Evolutionary conservation across 2,888 invertebrate genomes (phyloP).

Genomic region (Caenorhabditis panamensis): DNA sequence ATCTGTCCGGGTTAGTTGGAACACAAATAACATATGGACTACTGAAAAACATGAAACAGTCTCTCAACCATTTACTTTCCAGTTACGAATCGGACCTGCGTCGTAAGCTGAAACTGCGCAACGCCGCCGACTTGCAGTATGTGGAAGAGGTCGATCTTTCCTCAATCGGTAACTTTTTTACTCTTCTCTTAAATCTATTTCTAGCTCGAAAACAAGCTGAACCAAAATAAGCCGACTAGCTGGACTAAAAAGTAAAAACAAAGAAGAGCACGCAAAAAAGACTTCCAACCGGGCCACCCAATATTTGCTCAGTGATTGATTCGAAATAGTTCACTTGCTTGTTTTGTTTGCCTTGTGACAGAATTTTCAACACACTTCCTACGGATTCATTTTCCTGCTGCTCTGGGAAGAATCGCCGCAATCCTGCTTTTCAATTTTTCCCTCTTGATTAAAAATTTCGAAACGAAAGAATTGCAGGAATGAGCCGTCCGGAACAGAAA

Average conservation of each 20-base stretch:
- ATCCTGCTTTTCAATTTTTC: neutral
- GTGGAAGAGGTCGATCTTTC: constrained; percentile 93
- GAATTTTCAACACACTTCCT: constrained; percentile 8
- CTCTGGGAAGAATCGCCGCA: neutral
- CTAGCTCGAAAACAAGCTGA: too few relatives aligned
- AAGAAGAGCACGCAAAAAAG: constrained; percentile 10
- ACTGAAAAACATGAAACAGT: neutral
- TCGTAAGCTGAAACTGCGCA: constrained; percentile 75
- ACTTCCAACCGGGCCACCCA: constrained; percentile 5
- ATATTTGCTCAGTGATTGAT: constrained; percentile 32
- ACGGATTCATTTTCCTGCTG: neutral
- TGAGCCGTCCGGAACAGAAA: constrained; percentile 88
- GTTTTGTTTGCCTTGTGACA: constrained; percentile 25
- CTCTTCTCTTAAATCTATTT: neutral
- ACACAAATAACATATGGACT: neutral
- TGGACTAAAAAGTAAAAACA: constrained; percentile 1
- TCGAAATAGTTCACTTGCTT: constrained; percentile 22
- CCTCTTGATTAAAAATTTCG: neutral
- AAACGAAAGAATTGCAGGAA: constrained; percentile 65
- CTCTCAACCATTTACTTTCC: neutral
- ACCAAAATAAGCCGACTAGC: too few relatives aligned
- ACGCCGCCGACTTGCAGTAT: constrained; percentile 84
- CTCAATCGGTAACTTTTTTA: constrained; percentile 88
- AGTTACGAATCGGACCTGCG: constrained; percentile 76
- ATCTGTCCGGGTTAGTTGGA: constrained; percentile 60